Evolutionary conservation across 2,797 vertebrate species (phyloP).

Genomic region (Phyllotis vaccarum): DNA sequence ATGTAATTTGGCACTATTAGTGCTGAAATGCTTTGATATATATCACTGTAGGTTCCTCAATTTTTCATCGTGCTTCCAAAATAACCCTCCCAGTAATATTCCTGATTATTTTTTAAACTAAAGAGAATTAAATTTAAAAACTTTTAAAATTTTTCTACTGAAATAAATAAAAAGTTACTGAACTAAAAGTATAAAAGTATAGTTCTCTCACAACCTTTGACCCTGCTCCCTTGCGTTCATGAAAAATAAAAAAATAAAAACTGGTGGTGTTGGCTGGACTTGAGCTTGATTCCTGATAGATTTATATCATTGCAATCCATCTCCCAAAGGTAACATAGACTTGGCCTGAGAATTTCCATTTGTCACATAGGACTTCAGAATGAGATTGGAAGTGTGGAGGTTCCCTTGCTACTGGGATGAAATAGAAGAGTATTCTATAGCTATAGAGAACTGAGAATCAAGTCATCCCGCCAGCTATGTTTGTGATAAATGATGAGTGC

Average conservation of each 20-base stretch:
- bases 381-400: constrained; percentile 25
- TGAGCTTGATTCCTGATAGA: neutral
- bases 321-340: neutral
- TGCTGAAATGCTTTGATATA: constrained; percentile 38
- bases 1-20: neutral
- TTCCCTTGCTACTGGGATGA: neutral
- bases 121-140: neutral
- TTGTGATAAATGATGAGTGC: neutral
- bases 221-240: neutral
- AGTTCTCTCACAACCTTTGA: neutral
- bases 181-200: neutral
- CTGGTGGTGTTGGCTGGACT: neutral
- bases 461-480: neutral
- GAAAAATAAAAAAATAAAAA: neutral
- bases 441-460: constrained; percentile 9
- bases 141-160: neutral
- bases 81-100: neutral
- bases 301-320: neutral
- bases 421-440: neutral
- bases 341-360: neutral
- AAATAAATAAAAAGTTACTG: constrained; percentile 22
- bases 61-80: neutral
- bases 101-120: neutral
- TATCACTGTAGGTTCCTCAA: neutral
- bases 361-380: neutral